Conservation (phyloP, 2,888 invertebrate species). For the Chelonus formosanus region DNA sequence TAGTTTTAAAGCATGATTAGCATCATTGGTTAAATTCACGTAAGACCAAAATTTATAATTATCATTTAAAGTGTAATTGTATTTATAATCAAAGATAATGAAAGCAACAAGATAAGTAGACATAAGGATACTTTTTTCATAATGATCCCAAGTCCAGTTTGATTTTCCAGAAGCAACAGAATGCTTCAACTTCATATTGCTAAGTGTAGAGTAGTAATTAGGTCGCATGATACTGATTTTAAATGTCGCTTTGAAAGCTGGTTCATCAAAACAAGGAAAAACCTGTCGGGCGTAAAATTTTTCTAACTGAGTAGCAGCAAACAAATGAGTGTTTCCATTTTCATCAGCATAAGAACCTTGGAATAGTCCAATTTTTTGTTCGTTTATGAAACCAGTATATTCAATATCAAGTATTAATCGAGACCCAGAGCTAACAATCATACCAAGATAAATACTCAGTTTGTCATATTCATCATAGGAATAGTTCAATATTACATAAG, state of each 20-base stretch:
- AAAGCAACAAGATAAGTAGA: slow-evolving; percentile 86
- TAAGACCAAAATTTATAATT: background rate
- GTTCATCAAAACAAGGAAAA: slow-evolving; percentile 80
- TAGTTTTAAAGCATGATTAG: slow-evolving; percentile 52
- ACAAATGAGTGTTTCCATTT: slow-evolving; percentile 55
- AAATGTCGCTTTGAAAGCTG: slow-evolving; percentile 75
- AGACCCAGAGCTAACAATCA: too few relatives aligned
- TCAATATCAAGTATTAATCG: too few relatives aligned
- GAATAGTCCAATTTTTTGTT: too few relatives aligned
- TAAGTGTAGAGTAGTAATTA: slow-evolving; percentile 51
- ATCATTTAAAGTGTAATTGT: too few relatives aligned
- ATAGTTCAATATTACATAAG: too few relatives aligned
- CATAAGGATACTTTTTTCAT: slow-evolving; percentile 83
- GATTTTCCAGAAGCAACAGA: background rate
- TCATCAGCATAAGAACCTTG: too few relatives aligned
- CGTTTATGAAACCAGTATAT: too few relatives aligned
- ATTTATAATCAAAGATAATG: slow-evolving; percentile 66
- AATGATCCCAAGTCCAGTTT: slow-evolving; percentile 68
- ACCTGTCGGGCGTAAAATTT: slow-evolving; percentile 78
- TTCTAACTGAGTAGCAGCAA: slow-evolving; percentile 76
- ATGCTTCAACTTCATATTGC: slow-evolving; percentile 49
- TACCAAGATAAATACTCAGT: too few relatives aligned
- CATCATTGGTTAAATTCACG: slow-evolving; percentile 60
- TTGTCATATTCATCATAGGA: too few relatives aligned
- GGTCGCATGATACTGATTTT: slow-evolving; percentile 63